A percentile compares a stretch with the other conserved stretches of the same genome.
Evolutionary conservation across 2,888 invertebrate genomes (phyloP).

Genomic region (Agrochola lychnidis): DNA sequence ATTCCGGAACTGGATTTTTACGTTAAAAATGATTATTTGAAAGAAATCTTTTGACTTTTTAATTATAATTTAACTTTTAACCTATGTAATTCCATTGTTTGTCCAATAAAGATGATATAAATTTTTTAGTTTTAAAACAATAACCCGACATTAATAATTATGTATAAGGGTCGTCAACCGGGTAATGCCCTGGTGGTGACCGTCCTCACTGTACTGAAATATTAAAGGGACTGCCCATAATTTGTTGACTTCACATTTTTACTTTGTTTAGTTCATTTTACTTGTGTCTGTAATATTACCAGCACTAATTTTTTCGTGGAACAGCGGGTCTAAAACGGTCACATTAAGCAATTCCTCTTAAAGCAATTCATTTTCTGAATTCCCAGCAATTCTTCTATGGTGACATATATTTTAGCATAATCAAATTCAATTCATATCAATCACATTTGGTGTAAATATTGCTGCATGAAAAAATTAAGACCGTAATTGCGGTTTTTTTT

Average conservation of each 20-base stretch:
- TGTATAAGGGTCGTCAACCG: background rate
- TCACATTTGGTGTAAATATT: too few species aligned
- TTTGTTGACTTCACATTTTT: background rate
- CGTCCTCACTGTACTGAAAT: background rate
- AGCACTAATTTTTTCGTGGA: too few species aligned
- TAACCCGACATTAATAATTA: conserved; percentile 5
- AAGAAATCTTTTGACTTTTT: background rate
- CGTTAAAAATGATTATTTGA: background rate
- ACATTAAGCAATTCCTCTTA: too few species aligned
- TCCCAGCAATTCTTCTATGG: too few species aligned
- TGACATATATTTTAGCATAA: too few species aligned
- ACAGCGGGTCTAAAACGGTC: too few species aligned
- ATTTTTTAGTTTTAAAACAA: conserved; percentile 3
- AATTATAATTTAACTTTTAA: conserved; percentile 2
- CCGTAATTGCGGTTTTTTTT: too few species aligned
- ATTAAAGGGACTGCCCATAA: background rate
- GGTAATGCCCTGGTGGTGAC: background rate
- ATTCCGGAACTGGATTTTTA: background rate
- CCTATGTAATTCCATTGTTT: conserved; percentile 15
- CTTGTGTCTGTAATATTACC: too few species aligned
- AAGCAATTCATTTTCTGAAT: too few species aligned
- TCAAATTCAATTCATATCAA: too few species aligned
- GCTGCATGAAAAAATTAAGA: too few species aligned
- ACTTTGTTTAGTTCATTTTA: background rate
- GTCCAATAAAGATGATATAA: background rate